These are phyloP conservation scores for Caenorhabditis uteleia DNA, from an alignment of 2,888 invertebrate species.

Conservation along the genomic window DNA sequence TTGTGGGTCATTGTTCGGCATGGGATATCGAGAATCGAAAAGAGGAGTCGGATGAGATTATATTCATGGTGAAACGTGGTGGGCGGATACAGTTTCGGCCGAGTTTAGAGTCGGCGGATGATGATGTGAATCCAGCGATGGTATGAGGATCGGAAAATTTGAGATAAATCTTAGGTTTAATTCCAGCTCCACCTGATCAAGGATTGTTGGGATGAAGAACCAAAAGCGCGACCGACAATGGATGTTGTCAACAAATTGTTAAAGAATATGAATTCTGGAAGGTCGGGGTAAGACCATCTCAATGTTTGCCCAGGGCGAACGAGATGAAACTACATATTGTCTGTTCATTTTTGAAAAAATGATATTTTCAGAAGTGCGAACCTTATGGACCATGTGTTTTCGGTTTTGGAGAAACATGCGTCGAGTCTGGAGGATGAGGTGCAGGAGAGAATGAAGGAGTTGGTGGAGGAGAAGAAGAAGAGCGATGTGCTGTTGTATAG, in stretches of 20 bases:
- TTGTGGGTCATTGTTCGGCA: slow-evolving; percentile 40
- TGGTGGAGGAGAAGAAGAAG: slow-evolving; percentile 63
- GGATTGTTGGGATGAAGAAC: slow-evolving; percentile 66
- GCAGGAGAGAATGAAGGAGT: slow-evolving; percentile 59
- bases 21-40: slow-evolving; percentile 58
- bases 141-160: slow-evolving; percentile 12
- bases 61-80: slow-evolving; percentile 61
- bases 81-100: slow-evolving; percentile 51
- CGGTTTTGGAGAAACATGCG: slow-evolving; percentile 60
- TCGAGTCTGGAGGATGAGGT: slow-evolving; percentile 57
- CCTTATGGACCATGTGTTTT: slow-evolving; percentile 68
- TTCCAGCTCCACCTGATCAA: slow-evolving; percentile 59
- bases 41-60: slow-evolving; percentile 52
- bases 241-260: slow-evolving; percentile 56
- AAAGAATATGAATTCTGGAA: slow-evolving; percentile 61
- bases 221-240: slow-evolving; percentile 57
- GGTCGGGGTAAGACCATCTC: slow-evolving; percentile 30
- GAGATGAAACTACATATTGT: no score
- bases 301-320: background rate
- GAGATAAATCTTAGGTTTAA: background rate
- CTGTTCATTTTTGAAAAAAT: no score
- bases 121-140: slow-evolving; percentile 59
- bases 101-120: slow-evolving; percentile 33
- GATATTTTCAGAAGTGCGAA: slow-evolving; percentile 50
- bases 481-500: slow-evolving; percentile 59